A percentile compares a stretch with the other conserved stretches of the same genome.
Conservation (phyloP, 2,888 invertebrate genomes). For the Dysmachus trigonus region DNA sequence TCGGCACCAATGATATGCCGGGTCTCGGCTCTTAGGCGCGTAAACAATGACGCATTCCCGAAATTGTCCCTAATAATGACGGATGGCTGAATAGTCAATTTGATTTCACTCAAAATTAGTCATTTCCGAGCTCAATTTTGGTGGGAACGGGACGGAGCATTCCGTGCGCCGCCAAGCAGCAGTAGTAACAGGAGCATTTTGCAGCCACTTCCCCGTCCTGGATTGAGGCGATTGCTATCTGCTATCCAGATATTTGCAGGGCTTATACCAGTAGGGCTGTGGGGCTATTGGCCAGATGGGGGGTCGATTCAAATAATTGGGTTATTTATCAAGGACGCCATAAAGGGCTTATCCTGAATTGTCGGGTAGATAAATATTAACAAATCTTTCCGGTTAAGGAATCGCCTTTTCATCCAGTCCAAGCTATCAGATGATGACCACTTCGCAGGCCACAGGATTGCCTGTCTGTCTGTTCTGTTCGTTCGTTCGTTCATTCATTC, state of each 20-base stretch:
- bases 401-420: conserved; percentile 5
- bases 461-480: not conserved
- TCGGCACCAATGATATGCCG: not conserved
- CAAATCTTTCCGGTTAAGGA: conserved; percentile 21
- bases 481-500: too few species aligned
- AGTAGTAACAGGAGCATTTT: not conserved
- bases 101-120: conserved; percentile 27
- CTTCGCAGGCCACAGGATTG: not conserved
- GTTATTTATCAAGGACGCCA: conserved; percentile 38
- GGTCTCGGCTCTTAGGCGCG: not conserved
- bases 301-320: conserved; percentile 36
- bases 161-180: not conserved
- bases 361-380: conserved; percentile 38
- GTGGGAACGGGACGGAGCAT: too few species aligned
- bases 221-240: not conserved
- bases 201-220: not conserved
- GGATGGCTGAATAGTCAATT: conserved; percentile 9
- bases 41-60: conserved; percentile 18
- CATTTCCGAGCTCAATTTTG: conserved; percentile 18
- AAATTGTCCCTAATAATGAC: conserved; percentile 25
- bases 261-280: not conserved
- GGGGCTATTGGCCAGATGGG: conserved; percentile 1
- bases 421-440: not conserved
- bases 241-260: not conserved
- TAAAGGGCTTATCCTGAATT: conserved; percentile 40